These are phyloP conservation scores for Heteropelma amictum DNA, from an alignment of 2,888 invertebrate species.

Conservation along the genomic window DNA sequence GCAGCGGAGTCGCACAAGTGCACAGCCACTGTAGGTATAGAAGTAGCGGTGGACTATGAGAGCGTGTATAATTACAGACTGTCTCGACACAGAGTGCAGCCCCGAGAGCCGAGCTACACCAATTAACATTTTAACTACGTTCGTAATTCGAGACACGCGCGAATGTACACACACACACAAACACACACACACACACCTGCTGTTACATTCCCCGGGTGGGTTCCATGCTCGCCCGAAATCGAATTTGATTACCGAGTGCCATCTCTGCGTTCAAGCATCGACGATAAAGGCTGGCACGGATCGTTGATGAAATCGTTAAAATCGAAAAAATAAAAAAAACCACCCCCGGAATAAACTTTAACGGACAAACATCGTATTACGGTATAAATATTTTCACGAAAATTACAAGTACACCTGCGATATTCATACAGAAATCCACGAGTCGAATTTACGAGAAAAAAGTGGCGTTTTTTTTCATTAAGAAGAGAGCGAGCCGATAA, in stretches of 20 bases:
- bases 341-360: too few species aligned
- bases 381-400: too few species aligned
- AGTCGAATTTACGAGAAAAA: too few species aligned
- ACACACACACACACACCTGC: too few species aligned
- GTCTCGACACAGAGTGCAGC: constrained; percentile 37
- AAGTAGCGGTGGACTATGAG: constrained; percentile 33
- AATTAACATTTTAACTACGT: constrained; percentile 52
- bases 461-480: too few species aligned
- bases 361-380: too few species aligned
- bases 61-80: constrained; percentile 49
- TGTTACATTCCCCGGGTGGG: neutral
- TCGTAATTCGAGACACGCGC: constrained; percentile 14
- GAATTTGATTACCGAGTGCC: constrained; percentile 29
- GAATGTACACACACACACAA: too few species aligned
- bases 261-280: neutral
- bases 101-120: constrained; percentile 21
- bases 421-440: too few species aligned
- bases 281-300: too few species aligned
- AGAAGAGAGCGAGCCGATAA: too few species aligned
- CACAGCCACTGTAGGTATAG: constrained; percentile 15
- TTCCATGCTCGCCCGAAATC: constrained; percentile 3
- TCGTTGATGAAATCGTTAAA: neutral
- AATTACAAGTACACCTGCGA: too few species aligned
- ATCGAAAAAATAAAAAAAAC: too few species aligned
- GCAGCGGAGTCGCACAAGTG: constrained; percentile 32